Percentiles rank a stretch among this genome's conserved stretches.
These are phyloP conservation scores for Chouioia cunea DNA, from an alignment of 2,888 invertebrate genomes.

Conservation along the genomic window DNA sequence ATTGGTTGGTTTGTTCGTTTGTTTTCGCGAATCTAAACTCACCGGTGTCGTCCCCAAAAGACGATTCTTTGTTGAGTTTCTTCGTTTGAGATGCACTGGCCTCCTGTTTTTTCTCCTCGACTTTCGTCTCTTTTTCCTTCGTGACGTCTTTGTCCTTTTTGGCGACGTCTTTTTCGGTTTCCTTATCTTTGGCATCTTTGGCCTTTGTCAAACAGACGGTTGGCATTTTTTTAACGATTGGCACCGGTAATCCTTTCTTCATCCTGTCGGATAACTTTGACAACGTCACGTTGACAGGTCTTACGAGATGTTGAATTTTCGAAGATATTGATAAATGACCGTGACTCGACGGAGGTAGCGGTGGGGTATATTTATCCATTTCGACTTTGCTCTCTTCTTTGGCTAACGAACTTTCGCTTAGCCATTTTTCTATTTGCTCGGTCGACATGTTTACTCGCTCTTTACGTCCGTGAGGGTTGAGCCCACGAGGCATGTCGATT, in stretches of 20 bases:
- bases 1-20: neutral
- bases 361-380: conserved; percentile 48
- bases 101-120: conserved; percentile 14
- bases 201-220: conserved; percentile 26
- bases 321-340: conserved; percentile 64
- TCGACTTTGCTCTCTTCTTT: conserved; percentile 66
- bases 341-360: conserved; percentile 2
- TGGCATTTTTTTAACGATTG: neutral
- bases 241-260: conserved; percentile 27
- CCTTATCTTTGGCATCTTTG: conserved; percentile 24
- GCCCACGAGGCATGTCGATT: conserved; percentile 56
- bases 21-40: neutral
- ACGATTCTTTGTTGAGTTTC: conserved; percentile 47
- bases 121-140: neutral
- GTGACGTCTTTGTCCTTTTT: neutral
- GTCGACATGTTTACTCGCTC: conserved; percentile 79
- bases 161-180: neutral
- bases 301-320: conserved; percentile 65
- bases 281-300: conserved; percentile 66
- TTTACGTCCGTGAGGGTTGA: conserved; percentile 66
- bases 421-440: conserved; percentile 79
- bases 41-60: conserved; percentile 34
- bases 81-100: conserved; percentile 15
- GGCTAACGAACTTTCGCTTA: conserved; percentile 72
- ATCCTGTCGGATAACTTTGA: conserved; percentile 57